These are phyloP conservation scores for Brachypteracias leptosomus DNA, from an alignment of 2,113 vertebrate species.

Conservation along the genomic window DNA sequence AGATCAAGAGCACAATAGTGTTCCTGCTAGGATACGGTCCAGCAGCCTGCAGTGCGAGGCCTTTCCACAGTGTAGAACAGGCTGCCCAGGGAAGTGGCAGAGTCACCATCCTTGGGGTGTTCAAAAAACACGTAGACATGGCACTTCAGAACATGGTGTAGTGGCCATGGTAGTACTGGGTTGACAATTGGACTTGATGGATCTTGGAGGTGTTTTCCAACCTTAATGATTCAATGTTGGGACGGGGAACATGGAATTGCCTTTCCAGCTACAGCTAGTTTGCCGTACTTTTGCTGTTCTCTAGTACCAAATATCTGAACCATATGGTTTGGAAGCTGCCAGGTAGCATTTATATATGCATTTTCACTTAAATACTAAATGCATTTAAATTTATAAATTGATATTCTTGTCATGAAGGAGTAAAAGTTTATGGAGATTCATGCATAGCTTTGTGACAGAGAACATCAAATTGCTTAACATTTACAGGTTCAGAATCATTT, in stretches of 20 bases:
- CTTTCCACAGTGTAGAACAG: too few species aligned
- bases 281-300: neutral
- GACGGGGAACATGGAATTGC: neutral
- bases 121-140: too few species aligned
- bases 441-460: neutral
- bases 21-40: neutral
- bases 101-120: too few species aligned
- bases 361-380: neutral
- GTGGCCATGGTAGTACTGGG: too few species aligned
- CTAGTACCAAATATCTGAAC: neutral
- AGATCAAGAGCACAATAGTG: neutral
- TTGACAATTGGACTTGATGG: too few species aligned
- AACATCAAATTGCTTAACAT: neutral
- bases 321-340: neutral
- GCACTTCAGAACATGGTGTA: too few species aligned
- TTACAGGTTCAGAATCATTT: neutral
- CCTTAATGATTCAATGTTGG: neutral
- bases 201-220: too few species aligned
- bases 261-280: neutral
- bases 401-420: neutral
- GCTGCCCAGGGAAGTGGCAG: too few species aligned
- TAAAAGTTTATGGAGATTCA: neutral
- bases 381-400: neutral
- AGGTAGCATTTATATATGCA: neutral
- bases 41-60: neutral